Evolutionary conservation across 2,797 vertebrate species (phyloP), one percentile per base, ranked within the genome.

Genomic region (Phrynocephalus guinanensis): DNA sequence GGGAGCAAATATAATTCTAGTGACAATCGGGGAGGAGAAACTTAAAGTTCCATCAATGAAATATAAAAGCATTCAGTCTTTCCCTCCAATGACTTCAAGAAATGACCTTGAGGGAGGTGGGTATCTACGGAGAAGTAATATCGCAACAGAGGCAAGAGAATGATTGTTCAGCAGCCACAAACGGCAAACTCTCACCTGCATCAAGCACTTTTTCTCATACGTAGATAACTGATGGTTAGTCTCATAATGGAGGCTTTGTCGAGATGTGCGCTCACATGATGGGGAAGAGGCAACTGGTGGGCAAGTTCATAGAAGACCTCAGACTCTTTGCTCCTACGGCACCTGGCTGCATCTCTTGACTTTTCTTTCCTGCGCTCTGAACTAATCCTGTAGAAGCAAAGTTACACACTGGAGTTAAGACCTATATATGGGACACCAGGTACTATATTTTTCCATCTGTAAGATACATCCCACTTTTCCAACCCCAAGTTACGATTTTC

Each of bases 161-260:
- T 24, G 63, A 48, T 63, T 73, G 56, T 73, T 20, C 28, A 38
- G 1, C 52, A 48, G 16, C 56, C 5, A 2, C 6, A 44, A 44
- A 44, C 38, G 38, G 5, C 38, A 81, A 90, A 70, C 26, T 26
- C 97, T 97, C 80, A 99, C 99, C 98, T 80, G 96, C 95, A 95
- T 95, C 97, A 16, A 99, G 97, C 84, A 99, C 96, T 90, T 98
- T 98, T 98, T 77, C 98, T 98, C 97, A 99, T 97, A 86, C 98
- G 98, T 95, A 99, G 95, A 96, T 99, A 99, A 95, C 99, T 99
- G 97, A 99, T 99, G 91, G 98, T 97, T 79, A 99, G 98, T 84
- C 99, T 98, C 98, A 99, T 99, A 92, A 99, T 98, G 81, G 99
- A 99, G 11, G 99, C 98, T 95, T 99, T 99, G 96, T 99, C 99